A percentile compares a stretch with the other conserved stretches of the same genome.
These are phyloP conservation scores for Anthonomus grandis DNA, from an alignment of 1,140 invertebrate genomes.

Conservation along the genomic window DNA sequence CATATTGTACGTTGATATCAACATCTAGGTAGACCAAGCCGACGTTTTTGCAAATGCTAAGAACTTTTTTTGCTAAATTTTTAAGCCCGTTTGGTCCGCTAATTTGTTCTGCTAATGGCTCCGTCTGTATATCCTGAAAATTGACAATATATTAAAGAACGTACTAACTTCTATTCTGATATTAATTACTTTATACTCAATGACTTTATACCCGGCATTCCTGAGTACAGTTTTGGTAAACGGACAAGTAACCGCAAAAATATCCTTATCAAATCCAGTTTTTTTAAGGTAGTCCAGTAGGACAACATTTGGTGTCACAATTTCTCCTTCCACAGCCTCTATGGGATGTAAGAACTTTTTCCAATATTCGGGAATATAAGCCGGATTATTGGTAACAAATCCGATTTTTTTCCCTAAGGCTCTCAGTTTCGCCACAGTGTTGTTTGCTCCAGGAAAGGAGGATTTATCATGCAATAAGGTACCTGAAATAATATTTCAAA, in stretches of 20 bases:
- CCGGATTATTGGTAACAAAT: constrained; percentile 16
- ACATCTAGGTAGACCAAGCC: constrained; percentile 1
- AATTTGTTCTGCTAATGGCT: background rate
- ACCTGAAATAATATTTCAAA: constrained; percentile 10
- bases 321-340: constrained; percentile 2
- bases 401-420: constrained; percentile 13
- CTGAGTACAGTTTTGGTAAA: background rate
- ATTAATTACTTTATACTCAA: constrained; percentile 9
- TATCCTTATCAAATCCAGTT: constrained; percentile 8
- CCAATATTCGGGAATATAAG: background rate
- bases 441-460: constrained; percentile 5
- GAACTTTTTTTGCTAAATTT: background rate
- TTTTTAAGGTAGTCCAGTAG: constrained; percentile 7
- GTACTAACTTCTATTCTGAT: background rate
- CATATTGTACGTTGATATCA: background rate
- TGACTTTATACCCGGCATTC: constrained; percentile 15
- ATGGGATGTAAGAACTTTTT: background rate
- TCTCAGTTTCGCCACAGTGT: constrained; percentile 6
- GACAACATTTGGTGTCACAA: constrained; percentile 3
- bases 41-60: constrained; percentile 17
- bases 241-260: background rate
- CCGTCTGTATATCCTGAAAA: constrained; percentile 3
- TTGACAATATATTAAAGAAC: background rate
- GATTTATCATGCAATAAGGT: constrained; percentile 1
- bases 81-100: background rate